Base-by-base conservation (phyloP, 1,140 invertebrate species). In the Dendrolimus punctatus region DNA sequence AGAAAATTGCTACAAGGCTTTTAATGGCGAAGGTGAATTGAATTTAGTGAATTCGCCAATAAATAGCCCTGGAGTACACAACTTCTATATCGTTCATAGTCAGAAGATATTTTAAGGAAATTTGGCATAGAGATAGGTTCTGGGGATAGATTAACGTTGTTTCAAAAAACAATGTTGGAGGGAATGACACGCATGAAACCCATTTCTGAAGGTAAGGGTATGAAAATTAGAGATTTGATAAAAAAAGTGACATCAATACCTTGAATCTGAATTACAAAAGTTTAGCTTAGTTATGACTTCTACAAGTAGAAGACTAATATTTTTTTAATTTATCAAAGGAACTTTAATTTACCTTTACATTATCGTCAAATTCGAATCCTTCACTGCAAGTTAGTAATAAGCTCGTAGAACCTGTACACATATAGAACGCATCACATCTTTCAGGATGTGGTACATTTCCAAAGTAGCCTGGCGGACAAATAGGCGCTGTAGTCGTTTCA, bases 321-420 rank as follows among this genome's bases (percentile, higher is more conserved):
- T 23, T 23, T 42, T 8, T 42, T 2, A 42, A n/a, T 42, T 4
- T 42, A n/a, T 4, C 41, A 42, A 2, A n/a, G 41, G n/a, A 49
- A 40, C 6, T 23, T n/a, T n/a, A 42, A 40, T 42, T 51, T 43
- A 51, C 49, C 8, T 51, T 39, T 37, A 36, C n/a, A 6, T 45
- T 8, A n/a, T 37, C n/a, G 10, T 58, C 47, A 44, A 62, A 75
- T 47, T 75, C 67, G 8, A 60, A 58, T 37, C 70, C 69, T 6
- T 41, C 38, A 4, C 46, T 45, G 37, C 73, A 76, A 41, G 40
- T 57, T 8, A 60, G 40, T 8, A 37, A 56, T 46, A 61, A 10
- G 5, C 47, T 37, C 6, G 44, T 23, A 8, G 58, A 58, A 5
- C 47, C 55, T 6, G 46, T 37, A 37, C 62, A 64, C 55, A 64